phyloP scores from a whole-genome alignment of 2,113 vertebrate species.

The Rhadina sibilatrix region DNA sequence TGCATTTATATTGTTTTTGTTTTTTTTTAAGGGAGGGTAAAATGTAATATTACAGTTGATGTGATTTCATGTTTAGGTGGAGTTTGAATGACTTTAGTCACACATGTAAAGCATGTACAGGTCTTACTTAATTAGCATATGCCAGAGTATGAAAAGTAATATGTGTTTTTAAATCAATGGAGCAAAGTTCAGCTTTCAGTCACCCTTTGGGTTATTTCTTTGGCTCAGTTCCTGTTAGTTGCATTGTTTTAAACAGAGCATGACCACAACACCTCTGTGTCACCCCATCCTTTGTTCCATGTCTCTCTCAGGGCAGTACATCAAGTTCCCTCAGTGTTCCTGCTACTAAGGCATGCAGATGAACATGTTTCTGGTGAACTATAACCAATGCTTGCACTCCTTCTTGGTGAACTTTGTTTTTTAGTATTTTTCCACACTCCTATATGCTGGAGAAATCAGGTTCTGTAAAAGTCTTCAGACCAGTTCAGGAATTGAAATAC shows the following conservation, averaged over 20 bases:
- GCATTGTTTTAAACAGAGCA: not conserved
- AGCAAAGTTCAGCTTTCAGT: not conserved
- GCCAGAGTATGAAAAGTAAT: not conserved
- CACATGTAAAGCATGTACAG: not conserved
- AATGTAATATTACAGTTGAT: not conserved
- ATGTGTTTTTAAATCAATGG: not conserved
- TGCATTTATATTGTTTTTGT: not conserved
- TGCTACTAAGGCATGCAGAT: not conserved
- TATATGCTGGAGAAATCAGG: not conserved
- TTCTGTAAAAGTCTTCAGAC: not conserved
- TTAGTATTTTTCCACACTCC: not conserved
- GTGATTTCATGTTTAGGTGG: not conserved
- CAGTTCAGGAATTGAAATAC: not conserved
- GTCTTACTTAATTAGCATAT: not conserved
- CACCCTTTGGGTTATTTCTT: not conserved
- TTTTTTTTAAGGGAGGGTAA: not conserved
- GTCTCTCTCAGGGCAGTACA: not conserved
- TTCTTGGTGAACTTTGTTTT: not conserved
- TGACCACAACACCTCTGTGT: not conserved
- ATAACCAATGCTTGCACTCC: not conserved
- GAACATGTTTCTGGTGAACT: not conserved
- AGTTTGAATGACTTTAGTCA: not conserved
- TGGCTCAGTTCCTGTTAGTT: not conserved
- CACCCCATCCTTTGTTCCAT: not conserved
- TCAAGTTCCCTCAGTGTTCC: not conserved